Conservation (phyloP, 2,888 invertebrate genomes). For the Cataglyphis rosenhaueri region DNA sequence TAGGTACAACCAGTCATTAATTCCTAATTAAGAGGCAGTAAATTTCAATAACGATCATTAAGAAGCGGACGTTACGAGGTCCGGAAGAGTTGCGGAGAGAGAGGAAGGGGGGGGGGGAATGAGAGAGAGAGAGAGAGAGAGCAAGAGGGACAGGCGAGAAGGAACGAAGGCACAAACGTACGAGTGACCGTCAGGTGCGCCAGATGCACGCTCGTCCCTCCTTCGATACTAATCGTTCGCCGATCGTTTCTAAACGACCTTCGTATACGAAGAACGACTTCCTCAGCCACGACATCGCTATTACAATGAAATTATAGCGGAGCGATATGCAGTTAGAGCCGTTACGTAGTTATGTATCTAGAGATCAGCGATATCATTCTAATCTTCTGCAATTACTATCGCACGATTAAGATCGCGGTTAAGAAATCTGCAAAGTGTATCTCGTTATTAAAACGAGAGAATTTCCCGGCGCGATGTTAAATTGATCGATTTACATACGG, state of each 20-base stretch:
- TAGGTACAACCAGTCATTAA: conserved; percentile 81
- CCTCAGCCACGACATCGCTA: conserved; percentile 43
- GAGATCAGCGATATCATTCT: conserved; percentile 32
- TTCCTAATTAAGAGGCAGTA: conserved; percentile 85
- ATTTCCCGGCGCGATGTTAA: background rate
- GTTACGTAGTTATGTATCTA: conserved; percentile 36
- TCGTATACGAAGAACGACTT: conserved; percentile 50
- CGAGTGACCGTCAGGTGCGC: conserved; percentile 84
- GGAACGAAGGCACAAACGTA: conserved; percentile 68
- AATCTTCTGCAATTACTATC: background rate
- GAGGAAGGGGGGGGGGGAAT: conserved; percentile 32
- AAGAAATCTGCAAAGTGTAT: background rate
- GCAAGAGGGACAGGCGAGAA: conserved; percentile 52
- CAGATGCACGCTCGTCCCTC: conserved; percentile 81
- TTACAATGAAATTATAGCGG: conserved; percentile 55
- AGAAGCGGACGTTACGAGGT: conserved; percentile 84
- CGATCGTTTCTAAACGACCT: conserved; percentile 78
- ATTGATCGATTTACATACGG: background rate
- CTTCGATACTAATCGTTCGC: conserved; percentile 83
- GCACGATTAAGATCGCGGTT: conserved; percentile 15
- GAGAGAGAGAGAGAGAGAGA: conserved; percentile 60
- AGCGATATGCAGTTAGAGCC: conserved; percentile 28
- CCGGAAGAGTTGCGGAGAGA: conserved; percentile 72
- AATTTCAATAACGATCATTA: conserved; percentile 85
- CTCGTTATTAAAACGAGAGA: background rate